phyloP scores from a whole-genome alignment of 2,888 invertebrate species.

The Gnatocerus cornutus region DNA sequence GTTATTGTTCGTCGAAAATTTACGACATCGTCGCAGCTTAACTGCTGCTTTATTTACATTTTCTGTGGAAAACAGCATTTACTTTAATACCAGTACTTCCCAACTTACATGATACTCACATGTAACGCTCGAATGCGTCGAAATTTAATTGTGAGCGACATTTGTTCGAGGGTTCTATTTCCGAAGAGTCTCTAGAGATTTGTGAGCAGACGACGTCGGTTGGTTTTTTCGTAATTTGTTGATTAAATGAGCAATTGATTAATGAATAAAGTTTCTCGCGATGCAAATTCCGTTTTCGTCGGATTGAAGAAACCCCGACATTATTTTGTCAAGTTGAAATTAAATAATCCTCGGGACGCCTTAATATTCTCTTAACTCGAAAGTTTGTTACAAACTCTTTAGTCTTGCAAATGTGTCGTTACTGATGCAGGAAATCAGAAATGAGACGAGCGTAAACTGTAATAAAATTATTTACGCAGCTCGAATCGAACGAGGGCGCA shows the following conservation, averaged over 20 bases:
- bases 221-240: conserved; percentile 9
- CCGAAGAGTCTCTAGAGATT: conserved; percentile 2
- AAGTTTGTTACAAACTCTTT: conserved; percentile 54
- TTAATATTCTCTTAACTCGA: conserved; percentile 50
- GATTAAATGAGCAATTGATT: conserved; percentile 22
- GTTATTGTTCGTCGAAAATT: conserved; percentile 41
- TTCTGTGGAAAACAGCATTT: conserved; percentile 39
- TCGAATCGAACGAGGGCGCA: conserved; percentile 23
- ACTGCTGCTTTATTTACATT: conserved; percentile 44
- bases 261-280: conserved; percentile 31
- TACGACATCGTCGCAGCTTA: conserved; percentile 27
- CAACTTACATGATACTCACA: conserved; percentile 31
- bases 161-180: conserved; percentile 17
- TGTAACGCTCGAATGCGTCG: conserved; percentile 21
- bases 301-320: conserved; percentile 47
- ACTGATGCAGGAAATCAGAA: conserved; percentile 53
- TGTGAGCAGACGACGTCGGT: not conserved
- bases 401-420: conserved; percentile 54
- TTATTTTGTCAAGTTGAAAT: conserved; percentile 50
- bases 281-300: conserved; percentile 21
- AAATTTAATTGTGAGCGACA: conserved; percentile 36
- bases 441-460: conserved; percentile 49
- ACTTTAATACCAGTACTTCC: conserved; percentile 34
- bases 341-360: conserved; percentile 50
- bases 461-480: conserved; percentile 51